These are phyloP conservation scores for Heterodera carotae DNA, from an alignment of 1,140 invertebrate genomes.

Conservation along the genomic window DNA sequence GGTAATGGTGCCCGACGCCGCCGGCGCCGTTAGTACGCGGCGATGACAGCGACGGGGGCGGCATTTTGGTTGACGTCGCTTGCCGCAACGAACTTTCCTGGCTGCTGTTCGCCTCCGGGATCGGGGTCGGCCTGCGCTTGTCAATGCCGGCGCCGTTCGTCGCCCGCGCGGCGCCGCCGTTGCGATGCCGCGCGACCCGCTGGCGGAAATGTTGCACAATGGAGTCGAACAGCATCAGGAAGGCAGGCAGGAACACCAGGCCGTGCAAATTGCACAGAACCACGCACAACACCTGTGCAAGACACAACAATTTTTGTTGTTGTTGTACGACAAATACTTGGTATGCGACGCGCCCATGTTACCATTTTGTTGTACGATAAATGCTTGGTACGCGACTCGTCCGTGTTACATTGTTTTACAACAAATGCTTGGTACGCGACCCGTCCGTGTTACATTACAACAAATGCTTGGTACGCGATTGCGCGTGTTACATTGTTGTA, in stretches of 20 bases:
- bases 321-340: neutral
- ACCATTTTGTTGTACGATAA: too few species aligned
- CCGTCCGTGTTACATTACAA: too few species aligned
- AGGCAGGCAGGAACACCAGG: constrained; percentile 61
- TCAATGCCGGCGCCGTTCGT: neutral
- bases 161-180: neutral
- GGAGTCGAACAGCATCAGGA: constrained; percentile 57
- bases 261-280: constrained; percentile 61
- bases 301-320: neutral
- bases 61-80: neutral
- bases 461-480: too few species aligned
- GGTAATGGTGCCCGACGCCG: neutral
- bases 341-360: too few species aligned
- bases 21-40: neutral
- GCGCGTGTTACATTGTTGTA: too few species aligned
- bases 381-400: too few species aligned
- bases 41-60: neutral
- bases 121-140: neutral
- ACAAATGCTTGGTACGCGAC: too few species aligned
- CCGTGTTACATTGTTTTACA: too few species aligned
- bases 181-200: neutral
- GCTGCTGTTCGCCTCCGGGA: constrained; percentile 20
- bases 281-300: constrained; percentile 50
- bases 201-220: constrained; percentile 25
- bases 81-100: constrained; percentile 21